Percentiles rank a stretch among this genome's conserved stretches.
phyloP scores from a whole-genome alignment of 2,888 invertebrate genomes.

The Operophtera brumata region DNA sequence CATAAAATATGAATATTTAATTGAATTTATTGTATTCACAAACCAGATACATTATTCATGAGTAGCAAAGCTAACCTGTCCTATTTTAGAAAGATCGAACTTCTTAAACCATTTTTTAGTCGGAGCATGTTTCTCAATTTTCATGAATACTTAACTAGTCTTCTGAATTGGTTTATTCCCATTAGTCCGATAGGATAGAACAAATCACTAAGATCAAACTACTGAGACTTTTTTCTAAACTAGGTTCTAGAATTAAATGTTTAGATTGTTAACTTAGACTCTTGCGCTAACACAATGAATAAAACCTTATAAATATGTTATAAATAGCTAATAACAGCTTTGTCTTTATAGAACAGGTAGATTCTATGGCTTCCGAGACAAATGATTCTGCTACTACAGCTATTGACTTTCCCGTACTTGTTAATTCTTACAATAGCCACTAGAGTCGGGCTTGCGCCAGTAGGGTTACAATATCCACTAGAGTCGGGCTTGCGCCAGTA shows the following conservation, averaged over 20 bases:
- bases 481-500: not conserved
- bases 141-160: too few relatives aligned
- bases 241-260: too few relatives aligned
- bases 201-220: too few relatives aligned
- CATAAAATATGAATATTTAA: not conserved
- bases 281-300: not conserved
- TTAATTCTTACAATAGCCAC: not conserved
- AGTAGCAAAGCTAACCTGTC: too few relatives aligned
- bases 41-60: too few relatives aligned
- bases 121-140: too few relatives aligned
- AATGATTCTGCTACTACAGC: not conserved
- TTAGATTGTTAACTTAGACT: not conserved
- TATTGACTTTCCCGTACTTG: not conserved
- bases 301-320: not conserved
- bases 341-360: not conserved
- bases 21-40: too few relatives aligned
- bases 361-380: not conserved
- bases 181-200: not conserved
- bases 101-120: too few relatives aligned
- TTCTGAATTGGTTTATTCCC: not conserved
- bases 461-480: too few relatives aligned
- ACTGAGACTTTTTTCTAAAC: too few relatives aligned
- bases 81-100: too few relatives aligned
- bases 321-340: not conserved
- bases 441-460: too few relatives aligned